phyloP scores from a whole-genome alignment of 2,113 vertebrate genomes.

The Otus sunia region DNA sequence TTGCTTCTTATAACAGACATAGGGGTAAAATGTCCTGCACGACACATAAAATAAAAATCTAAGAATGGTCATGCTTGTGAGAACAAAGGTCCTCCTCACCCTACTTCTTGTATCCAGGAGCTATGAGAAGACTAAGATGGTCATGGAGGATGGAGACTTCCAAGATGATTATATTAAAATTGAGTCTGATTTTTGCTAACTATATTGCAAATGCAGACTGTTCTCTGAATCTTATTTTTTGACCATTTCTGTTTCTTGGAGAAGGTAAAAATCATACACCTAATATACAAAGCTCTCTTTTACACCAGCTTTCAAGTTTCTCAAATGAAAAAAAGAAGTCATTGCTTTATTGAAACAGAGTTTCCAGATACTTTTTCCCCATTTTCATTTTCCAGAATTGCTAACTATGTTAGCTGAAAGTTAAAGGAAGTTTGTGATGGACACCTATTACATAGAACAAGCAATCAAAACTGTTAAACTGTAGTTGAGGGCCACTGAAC shows the following conservation, averaged over 20 bases:
- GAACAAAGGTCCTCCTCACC: not conserved
- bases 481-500: not conserved
- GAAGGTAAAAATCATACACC: not conserved
- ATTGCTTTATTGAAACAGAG: not conserved
- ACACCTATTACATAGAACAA: not conserved
- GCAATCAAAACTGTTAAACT: not conserved
- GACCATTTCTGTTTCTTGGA: not conserved
- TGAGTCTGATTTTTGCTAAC: not conserved
- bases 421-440: not conserved
- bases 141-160: not conserved
- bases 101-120: not conserved
- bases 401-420: not conserved
- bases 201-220: not conserved
- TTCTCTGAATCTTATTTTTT: not conserved
- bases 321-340: not conserved
- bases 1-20: not conserved
- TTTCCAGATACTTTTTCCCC: not conserved
- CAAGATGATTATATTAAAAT: not conserved
- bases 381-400: not conserved
- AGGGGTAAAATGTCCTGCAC: not conserved
- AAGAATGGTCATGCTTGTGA: not conserved
- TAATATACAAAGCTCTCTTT: not conserved
- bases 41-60: not conserved
- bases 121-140: not conserved
- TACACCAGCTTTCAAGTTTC: not conserved